These are phyloP conservation scores for Butorides virescens DNA, from an alignment of 2,113 vertebrate genomes.

Conservation along the genomic window DNA sequence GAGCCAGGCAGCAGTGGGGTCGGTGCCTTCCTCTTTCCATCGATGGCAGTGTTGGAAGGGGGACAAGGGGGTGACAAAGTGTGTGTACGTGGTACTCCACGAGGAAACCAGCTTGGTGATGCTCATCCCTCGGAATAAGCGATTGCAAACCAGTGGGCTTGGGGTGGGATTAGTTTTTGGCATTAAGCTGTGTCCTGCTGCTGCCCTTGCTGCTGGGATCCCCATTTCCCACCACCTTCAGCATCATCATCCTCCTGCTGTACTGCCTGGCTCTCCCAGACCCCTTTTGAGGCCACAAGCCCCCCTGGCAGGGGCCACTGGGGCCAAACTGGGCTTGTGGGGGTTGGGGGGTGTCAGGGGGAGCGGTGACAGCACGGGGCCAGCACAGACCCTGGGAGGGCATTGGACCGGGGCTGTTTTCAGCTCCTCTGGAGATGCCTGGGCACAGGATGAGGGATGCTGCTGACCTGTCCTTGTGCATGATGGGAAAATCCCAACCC, in stretches of 20 bases:
- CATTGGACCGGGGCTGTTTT: neutral
- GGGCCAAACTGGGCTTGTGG: neutral
- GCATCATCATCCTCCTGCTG: neutral
- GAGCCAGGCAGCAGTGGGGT: neutral
- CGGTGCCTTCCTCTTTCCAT: neutral
- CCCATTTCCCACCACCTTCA: neutral
- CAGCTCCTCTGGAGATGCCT: neutral
- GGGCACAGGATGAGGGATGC: neutral
- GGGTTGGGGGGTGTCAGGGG: neutral
- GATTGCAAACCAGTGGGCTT: fast-evolving
- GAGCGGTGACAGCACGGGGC: neutral
- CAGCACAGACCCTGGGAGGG: too few species aligned
- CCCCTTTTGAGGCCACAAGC: neutral
- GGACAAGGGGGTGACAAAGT: neutral
- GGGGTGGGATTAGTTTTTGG: neutral
- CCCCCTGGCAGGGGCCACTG: neutral
- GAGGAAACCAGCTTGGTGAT: neutral
- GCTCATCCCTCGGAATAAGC: neutral
- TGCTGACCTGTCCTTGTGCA: neutral
- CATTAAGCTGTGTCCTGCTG: neutral
- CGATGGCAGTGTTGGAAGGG: neutral
- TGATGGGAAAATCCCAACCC: neutral
- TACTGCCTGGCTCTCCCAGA: neutral
- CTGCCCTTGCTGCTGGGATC: neutral
- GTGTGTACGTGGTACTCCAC: too few species aligned